Percentiles rank a stretch among this genome's conserved stretches.
Conservation (phyloP, 2,888 invertebrate genomes). For the Hypsopygia costalis region DNA sequence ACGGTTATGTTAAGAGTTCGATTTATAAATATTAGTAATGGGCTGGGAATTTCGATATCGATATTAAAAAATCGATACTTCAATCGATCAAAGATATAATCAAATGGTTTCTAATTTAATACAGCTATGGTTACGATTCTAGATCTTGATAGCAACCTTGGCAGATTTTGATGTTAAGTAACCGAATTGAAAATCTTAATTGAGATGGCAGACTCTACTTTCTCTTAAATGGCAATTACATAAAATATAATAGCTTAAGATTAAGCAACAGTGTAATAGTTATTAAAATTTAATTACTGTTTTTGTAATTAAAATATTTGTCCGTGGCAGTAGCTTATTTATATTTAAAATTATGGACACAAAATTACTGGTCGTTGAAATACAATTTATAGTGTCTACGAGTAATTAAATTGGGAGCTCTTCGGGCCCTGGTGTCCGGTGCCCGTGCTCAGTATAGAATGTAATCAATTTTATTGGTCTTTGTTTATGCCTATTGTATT, state of each 20-base stretch:
- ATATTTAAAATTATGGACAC: background rate
- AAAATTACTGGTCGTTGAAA: no score
- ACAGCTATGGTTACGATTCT: slow-evolving; percentile 34
- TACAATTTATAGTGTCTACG: no score
- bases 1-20: slow-evolving; percentile 42
- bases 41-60: slow-evolving; percentile 24
- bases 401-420: no score
- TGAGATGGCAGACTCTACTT: slow-evolving; percentile 6
- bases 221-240: slow-evolving; percentile 5
- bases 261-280: no score
- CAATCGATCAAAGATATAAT: slow-evolving; percentile 31
- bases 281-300: background rate
- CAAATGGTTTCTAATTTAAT: slow-evolving; percentile 33
- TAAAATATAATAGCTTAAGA: background rate
- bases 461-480: no score
- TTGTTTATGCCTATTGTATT: no score
- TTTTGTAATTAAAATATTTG: background rate
- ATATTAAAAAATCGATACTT: slow-evolving; percentile 29
- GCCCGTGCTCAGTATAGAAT: no score
- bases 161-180: slow-evolving; percentile 21
- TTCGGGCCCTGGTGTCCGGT: no score
- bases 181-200: slow-evolving; percentile 9
- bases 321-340: background rate
- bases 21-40: slow-evolving; percentile 37
- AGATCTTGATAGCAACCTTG: slow-evolving; percentile 26